Evolutionary conservation across 2,888 invertebrate species (phyloP).

Genomic region (Spodoptera picta): DNA sequence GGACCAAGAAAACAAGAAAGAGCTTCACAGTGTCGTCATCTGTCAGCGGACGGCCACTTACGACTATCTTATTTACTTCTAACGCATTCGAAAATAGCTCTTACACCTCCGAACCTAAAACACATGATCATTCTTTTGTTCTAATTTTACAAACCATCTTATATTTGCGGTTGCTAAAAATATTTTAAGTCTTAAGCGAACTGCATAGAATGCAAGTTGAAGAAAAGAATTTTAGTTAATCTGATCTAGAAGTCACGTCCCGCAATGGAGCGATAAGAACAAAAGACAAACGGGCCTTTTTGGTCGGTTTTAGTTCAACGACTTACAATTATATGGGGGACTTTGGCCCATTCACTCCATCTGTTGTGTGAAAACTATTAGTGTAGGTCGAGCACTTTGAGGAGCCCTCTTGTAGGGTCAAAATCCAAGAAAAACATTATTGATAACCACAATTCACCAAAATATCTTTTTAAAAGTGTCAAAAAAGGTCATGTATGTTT

Average conservation of each 20-base stretch:
- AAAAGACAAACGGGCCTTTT: constrained; percentile 75
- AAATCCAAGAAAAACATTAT: no score
- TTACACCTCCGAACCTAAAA: constrained; percentile 50
- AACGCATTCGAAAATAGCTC: constrained; percentile 50
- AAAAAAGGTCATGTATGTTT: no score
- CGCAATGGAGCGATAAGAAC: constrained; percentile 72
- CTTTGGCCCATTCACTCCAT: no score
- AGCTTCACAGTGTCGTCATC: constrained; percentile 77
- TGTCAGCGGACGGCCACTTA: constrained; percentile 77
- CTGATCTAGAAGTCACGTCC: constrained; percentile 69
- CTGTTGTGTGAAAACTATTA: no score
- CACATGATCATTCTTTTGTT: constrained; percentile 26
- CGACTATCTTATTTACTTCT: constrained; percentile 51
- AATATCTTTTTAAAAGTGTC: no score
- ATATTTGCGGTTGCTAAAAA: constrained; percentile 21
- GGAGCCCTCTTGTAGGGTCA: no score
- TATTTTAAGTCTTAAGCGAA: constrained; percentile 41
- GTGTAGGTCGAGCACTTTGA: no score
- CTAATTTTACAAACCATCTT: constrained; percentile 30
- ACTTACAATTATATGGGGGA: background rate
- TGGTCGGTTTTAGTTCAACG: constrained; percentile 62
- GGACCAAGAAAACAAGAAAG: constrained; percentile 80
- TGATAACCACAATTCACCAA: no score
- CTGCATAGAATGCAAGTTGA: constrained; percentile 30
- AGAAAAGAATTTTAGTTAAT: constrained; percentile 48